Evolutionary conservation across 92 coral and sea anemone genomes (phyloP).

Genomic region (Epizoanthus rinbou): DNA sequence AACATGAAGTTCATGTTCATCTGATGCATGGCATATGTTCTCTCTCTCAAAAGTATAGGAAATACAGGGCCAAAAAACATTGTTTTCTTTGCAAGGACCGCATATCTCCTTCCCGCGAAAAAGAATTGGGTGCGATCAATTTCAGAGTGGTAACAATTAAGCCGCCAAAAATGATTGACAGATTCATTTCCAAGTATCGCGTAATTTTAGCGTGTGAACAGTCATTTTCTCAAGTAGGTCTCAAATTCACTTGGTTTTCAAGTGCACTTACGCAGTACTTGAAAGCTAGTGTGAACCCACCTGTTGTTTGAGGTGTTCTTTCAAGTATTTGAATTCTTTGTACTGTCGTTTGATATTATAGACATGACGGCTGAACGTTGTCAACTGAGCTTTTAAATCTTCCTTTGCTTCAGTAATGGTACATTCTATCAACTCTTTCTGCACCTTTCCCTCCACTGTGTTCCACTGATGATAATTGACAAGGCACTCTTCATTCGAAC

Average conservation of each 20-base stretch:
- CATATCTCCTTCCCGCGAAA: slow-evolving; percentile 2
- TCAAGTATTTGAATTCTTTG: slow-evolving; percentile 28
- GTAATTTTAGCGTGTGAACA: slow-evolving; percentile 6
- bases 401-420: slow-evolving; percentile 41
- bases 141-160: not conserved
- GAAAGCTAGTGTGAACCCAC: too few species aligned
- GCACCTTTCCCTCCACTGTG: slow-evolving; percentile 55
- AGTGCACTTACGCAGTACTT: not conserved
- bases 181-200: not conserved
- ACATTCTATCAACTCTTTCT: slow-evolving; percentile 49
- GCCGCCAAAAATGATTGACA: not conserved
- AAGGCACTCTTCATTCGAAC: slow-evolving; percentile 16
- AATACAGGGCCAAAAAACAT: not conserved
- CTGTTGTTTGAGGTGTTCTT: not conserved
- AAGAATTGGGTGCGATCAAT: too few species aligned
- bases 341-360: slow-evolving; percentile 45
- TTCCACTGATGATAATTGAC: slow-evolving; percentile 74
- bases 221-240: not conserved
- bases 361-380: slow-evolving; percentile 46
- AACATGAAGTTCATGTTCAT: slow-evolving; percentile 15
- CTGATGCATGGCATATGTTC: not conserved
- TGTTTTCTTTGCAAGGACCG: not conserved
- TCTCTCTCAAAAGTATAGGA: not conserved
- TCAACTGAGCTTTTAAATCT: slow-evolving; percentile 44
- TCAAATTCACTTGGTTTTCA: slow-evolving; percentile 7